These are phyloP conservation scores for Peucedramus taeniatus DNA, from an alignment of 2,113 vertebrate genomes.

Conservation along the genomic window DNA sequence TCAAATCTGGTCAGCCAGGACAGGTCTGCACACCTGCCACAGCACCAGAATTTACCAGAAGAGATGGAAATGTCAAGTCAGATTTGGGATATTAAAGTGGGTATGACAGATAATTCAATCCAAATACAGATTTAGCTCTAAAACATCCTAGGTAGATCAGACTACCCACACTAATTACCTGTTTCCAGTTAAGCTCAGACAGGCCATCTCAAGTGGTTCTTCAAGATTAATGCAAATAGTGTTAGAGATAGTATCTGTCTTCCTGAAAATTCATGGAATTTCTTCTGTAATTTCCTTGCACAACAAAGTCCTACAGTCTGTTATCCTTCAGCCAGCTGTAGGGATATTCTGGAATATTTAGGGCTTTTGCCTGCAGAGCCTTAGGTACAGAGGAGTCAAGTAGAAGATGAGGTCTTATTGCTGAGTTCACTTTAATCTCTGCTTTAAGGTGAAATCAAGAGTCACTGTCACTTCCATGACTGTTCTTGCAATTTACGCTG, in stretches of 20 bases:
- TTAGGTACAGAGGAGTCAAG: neutral
- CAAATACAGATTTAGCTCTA: neutral
- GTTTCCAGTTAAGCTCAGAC: neutral
- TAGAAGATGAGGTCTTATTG: neutral
- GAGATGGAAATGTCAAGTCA: neutral
- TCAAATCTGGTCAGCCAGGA: neutral
- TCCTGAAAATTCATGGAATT: neutral
- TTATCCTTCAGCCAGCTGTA: neutral
- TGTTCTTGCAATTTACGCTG: neutral
- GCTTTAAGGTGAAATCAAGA: neutral
- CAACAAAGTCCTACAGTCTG: neutral
- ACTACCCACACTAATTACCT: neutral
- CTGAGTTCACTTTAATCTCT: neutral
- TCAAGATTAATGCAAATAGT: neutral
- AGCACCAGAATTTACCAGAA: neutral
- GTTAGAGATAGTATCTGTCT: neutral
- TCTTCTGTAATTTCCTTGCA: neutral
- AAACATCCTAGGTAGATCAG: neutral
- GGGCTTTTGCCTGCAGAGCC: neutral
- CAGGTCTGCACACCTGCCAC: neutral
- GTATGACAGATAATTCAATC: neutral
- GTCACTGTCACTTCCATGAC: neutral
- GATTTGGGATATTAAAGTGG: neutral
- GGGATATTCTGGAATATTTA: neutral
- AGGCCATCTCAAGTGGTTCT: neutral